A percentile compares a stretch with the other conserved stretches of the same genome.
phyloP scores from a whole-genome alignment of 1,140 invertebrate genomes.

The Leptinotarsa texana region DNA sequence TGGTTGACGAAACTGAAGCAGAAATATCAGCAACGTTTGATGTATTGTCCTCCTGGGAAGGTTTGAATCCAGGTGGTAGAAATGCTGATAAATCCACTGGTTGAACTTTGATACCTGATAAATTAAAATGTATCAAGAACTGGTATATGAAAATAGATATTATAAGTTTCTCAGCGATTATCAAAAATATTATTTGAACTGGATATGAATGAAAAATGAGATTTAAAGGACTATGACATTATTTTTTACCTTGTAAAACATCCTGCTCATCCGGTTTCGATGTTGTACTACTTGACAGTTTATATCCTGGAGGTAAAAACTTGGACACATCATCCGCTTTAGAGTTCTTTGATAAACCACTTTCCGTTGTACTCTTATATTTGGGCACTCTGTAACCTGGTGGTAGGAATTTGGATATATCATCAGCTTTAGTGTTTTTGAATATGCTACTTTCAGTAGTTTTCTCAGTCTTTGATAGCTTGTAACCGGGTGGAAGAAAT shows the following conservation, averaged over 20 bases:
- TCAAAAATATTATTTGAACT: too few species aligned
- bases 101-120: conserved; percentile 29
- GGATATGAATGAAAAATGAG: too few species aligned
- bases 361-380: conserved; percentile 45
- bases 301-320: conserved; percentile 48
- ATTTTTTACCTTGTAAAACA: neutral
- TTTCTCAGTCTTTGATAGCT: conserved; percentile 4
- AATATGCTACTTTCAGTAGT: conserved; percentile 35
- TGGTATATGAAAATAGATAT: neutral
- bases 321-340: conserved; percentile 29
- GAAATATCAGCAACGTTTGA: conserved; percentile 58
- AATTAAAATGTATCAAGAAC: conserved; percentile 11
- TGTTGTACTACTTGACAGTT: conserved; percentile 47
- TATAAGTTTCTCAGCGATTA: too few species aligned
- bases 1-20: conserved; percentile 43
- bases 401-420: conserved; percentile 66
- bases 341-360: conserved; percentile 24
- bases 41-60: conserved; percentile 57
- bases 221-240: neutral
- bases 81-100: conserved; percentile 53
- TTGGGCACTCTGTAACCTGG: conserved; percentile 57
- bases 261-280: conserved; percentile 40
- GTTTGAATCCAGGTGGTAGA: conserved; percentile 66
- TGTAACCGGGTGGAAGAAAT: conserved; percentile 63
- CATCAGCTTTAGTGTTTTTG: conserved; percentile 50